These are phyloP conservation scores for Gnatocerus cornutus DNA, from an alignment of 2,888 invertebrate species.

Conservation along the genomic window DNA sequence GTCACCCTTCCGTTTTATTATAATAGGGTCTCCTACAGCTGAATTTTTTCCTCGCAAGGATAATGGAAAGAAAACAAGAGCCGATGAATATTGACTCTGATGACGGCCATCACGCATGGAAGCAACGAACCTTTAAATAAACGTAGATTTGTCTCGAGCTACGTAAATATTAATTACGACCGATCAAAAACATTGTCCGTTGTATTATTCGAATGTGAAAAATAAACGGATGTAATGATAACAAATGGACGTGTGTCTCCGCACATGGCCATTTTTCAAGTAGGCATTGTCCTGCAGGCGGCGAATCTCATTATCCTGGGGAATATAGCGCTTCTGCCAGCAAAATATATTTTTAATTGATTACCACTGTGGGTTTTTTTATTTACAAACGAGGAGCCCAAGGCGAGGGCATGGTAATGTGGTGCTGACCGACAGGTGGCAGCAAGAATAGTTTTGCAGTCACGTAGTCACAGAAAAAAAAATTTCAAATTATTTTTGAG, in stretches of 20 bases:
- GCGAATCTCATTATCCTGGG: slow-evolving; percentile 42
- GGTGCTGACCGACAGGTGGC: slow-evolving; percentile 11
- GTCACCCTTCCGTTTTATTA: slow-evolving; percentile 14
- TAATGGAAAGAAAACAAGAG: slow-evolving; percentile 49
- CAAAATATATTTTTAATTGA: slow-evolving; percentile 44
- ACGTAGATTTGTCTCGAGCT: slow-evolving; percentile 50
- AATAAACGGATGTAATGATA: slow-evolving; percentile 51
- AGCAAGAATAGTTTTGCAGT: neutral
- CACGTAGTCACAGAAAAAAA: no score
- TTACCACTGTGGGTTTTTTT: slow-evolving; percentile 18
- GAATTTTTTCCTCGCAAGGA: slow-evolving; percentile 20
- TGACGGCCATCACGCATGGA: slow-evolving; percentile 35
- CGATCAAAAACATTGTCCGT: slow-evolving; percentile 53
- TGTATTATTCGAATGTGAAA: slow-evolving; percentile 49
- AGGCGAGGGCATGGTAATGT: neutral
- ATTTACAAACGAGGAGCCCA: slow-evolving; percentile 6
- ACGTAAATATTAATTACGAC: slow-evolving; percentile 50
- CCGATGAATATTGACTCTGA: slow-evolving; percentile 38
- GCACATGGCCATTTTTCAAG: slow-evolving; percentile 50
- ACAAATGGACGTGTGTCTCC: slow-evolving; percentile 49
- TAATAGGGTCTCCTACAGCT: slow-evolving; percentile 12
- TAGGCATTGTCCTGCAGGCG: slow-evolving; percentile 48
- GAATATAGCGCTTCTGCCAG: slow-evolving; percentile 25
- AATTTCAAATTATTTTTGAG: no score
- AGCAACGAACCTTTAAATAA: slow-evolving; percentile 45